Evolutionary conservation across 2,113 vertebrate genomes (phyloP), one percentile per base, ranked within the genome.

Genomic region (Cyanoramphus novaezelandiae): DNA sequence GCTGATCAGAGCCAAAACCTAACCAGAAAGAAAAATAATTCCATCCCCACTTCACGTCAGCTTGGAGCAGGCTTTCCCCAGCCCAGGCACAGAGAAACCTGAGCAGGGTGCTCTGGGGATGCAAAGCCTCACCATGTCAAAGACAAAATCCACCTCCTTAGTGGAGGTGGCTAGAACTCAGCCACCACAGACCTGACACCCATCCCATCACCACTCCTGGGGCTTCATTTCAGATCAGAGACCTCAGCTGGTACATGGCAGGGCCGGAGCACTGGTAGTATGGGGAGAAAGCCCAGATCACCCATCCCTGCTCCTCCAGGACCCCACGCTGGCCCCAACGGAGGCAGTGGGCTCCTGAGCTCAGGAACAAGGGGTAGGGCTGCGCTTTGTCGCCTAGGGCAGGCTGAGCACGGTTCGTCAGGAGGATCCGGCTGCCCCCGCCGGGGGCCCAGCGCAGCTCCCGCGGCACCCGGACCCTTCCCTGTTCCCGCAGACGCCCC

Each of bases 21-120:
- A 91, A 70, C 52, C 83, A 93, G 78, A 94, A 88, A 79, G 93
- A 93, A 93, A 96, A 93, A 86, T 46, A 92, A 88, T 60, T 92
- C 86, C 70, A 81, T 72, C 62, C 28, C 57, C 0, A 33, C 47
- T 57, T 89, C 88, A 62, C 8, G 3, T 62, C 81, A 92, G 75
- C 81, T 68, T 10, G 4, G 68, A 87, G 43, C 44, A 78, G 43
- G 72, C 82, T 92, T 89, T 75, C 47, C 57, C 24, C 37, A 82
- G 65, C 29, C 46, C 8, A 1, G 77, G 25, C 50, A 46, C 18
- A n/a, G 13, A 18, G 63, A 90, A 60, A 49, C 17, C 44, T 2
- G 1, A 71, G 71, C 91, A 69, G 33, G 16, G 25, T 53, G 62
- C 39, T 78, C n/a, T n/a, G n/a, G 27, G 28, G 49, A 71, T 31